Evolutionary conservation across 2,888 invertebrate species (phyloP).

Genomic region (Trissonchulus sp.): DNA sequence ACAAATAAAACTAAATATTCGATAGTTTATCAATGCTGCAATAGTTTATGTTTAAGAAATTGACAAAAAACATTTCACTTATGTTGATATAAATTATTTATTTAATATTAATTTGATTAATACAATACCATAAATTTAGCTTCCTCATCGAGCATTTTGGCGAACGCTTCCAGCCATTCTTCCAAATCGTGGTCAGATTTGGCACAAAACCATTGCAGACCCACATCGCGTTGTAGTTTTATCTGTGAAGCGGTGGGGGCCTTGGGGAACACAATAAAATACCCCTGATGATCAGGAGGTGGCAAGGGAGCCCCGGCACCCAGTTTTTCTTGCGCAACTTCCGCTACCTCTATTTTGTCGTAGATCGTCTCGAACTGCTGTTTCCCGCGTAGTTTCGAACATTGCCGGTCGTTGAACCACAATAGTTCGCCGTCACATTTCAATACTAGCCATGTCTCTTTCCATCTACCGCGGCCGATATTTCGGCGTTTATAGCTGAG

Average conservation of each 20-base stretch:
- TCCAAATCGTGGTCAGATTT: background rate
- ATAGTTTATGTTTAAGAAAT: too few relatives aligned
- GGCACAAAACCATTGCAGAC: conserved; percentile 11
- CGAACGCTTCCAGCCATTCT: background rate
- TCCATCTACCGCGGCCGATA: conserved; percentile 1
- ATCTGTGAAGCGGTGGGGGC: background rate
- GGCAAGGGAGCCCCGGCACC: background rate
- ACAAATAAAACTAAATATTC: too few relatives aligned
- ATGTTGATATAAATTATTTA: too few relatives aligned
- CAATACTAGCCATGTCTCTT: conserved; percentile 1
- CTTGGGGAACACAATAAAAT: background rate
- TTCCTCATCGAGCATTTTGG: background rate
- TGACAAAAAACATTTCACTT: too few relatives aligned
- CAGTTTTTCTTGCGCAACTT: background rate
- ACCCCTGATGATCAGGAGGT: background rate
- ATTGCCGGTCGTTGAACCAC: conserved; percentile 12
- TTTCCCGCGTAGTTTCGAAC: background rate
- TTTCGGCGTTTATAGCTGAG: background rate
- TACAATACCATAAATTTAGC: too few relatives aligned
- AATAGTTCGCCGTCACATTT: background rate
- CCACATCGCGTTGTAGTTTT: background rate
- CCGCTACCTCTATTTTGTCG: background rate
- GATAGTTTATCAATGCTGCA: too few relatives aligned
- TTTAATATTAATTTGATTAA: too few relatives aligned
- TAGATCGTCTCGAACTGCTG: background rate